Base-by-base conservation (phyloP, 2,797 vertebrate species). In the Cottoperca gobio region DNA sequence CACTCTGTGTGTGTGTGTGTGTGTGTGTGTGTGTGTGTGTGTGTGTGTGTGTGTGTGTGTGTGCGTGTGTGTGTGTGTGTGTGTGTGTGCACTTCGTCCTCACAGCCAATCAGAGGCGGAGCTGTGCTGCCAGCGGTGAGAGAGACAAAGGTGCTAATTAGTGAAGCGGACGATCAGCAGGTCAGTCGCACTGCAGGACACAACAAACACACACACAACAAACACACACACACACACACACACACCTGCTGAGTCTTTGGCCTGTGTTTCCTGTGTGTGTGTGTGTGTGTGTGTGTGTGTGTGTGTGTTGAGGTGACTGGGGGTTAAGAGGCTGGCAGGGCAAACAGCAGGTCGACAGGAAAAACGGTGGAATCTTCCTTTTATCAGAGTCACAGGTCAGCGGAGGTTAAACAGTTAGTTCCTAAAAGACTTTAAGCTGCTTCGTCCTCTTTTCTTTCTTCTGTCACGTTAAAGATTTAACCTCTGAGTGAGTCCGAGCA, bases 71-170 rank as follows among this genome's bases (percentile, higher is more conserved):
- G 43, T 77, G 60, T 60, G 63, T 75, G 58, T 70, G 67, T 50
- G 60, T 65, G 37, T 76, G 28, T 31, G 8, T 63, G n/a, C 74
- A 63, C 76, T 83, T 84, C 83, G 81, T 82, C 52, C 69, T 80
- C 57, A 53, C 79, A 63, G 78, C 81, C 87, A 88, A 88, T 91
- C 86, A 88, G 79, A 83, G 76, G 76, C 48, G 24, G 73, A 81
- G 72, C 60, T 75, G 48, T 9, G 57, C 79, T 66, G 61, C 78
- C 83, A 81, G 75, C 42, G 5, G 74, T 63, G 86, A 87, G 69
- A 73, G 37, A 85, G 76, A 90, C 86, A 89, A 90, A 89, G 74
- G 76, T 65, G 70, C 73, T 81, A 90, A 92, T 90, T 92, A 91
- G 84, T 33, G 52, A 42, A 73, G 66, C 24, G 58, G 73, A 68